phyloP scores from a whole-genome alignment of 2,113 vertebrate species.

The Suncus etruscus region DNA sequence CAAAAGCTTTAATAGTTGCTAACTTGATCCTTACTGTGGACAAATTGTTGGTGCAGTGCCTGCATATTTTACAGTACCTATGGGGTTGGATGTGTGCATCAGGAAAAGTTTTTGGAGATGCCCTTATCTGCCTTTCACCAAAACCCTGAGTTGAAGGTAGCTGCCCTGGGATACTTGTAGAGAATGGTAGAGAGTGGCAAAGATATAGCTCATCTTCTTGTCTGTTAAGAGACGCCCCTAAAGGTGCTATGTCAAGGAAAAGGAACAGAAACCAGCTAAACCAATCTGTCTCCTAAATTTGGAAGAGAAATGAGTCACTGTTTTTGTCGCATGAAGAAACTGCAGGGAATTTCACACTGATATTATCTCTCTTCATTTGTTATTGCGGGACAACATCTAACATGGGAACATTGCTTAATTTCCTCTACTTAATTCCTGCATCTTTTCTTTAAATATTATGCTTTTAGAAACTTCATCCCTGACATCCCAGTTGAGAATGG shows the following conservation, averaged over 20 bases:
- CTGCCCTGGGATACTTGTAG: neutral
- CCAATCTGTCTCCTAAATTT: neutral
- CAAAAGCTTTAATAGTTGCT: neutral
- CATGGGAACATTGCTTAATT: neutral
- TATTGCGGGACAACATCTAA: neutral
- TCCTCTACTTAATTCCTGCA: neutral
- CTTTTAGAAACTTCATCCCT: neutral
- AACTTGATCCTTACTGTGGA: neutral
- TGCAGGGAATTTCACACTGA: neutral
- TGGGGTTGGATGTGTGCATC: too few relatives aligned
- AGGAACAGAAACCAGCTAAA: neutral
- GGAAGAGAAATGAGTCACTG: neutral
- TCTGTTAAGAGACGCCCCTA: neutral
- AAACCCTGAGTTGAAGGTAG: neutral
- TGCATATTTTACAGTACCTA: neutral
- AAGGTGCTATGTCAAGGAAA: neutral
- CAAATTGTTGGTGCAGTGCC: rapidly evolving
- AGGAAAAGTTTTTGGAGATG: neutral
- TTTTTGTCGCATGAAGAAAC: neutral
- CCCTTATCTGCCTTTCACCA: neutral
- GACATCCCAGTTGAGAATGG: neutral
- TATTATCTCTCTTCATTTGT: neutral
- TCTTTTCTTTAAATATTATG: neutral
- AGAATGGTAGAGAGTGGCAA: too few relatives aligned
- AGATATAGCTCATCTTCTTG: neutral